Percentiles rank a stretch among this genome's conserved stretches.
These are phyloP conservation scores for Dromius quadrimaculatus DNA, from an alignment of 2,888 invertebrate genomes.

Conservation along the genomic window DNA sequence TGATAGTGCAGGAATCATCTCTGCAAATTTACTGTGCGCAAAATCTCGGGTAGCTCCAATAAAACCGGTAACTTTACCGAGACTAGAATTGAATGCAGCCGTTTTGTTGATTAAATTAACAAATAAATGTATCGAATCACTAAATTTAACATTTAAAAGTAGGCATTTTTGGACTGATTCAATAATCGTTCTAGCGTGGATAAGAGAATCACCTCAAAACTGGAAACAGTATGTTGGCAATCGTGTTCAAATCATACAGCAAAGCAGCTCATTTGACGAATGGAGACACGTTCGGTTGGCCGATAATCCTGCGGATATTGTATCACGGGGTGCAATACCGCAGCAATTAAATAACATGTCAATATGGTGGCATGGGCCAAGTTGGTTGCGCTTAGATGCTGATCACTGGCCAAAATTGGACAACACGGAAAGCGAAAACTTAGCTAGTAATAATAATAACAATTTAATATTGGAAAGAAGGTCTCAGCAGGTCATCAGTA, in stretches of 20 bases:
- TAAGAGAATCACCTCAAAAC: background rate
- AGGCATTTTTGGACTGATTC: background rate
- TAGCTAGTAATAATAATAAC: background rate
- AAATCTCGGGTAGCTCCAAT: background rate
- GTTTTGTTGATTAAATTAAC: background rate
- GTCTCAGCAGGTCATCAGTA: background rate
- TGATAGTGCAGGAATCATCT: too few species aligned
- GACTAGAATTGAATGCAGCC: background rate
- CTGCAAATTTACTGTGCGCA: background rate
- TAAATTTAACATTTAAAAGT: background rate
- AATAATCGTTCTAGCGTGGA: background rate
- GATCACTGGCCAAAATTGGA: background rate
- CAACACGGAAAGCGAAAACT: background rate
- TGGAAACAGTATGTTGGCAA: background rate
- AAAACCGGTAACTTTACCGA: background rate
- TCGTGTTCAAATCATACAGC: background rate
- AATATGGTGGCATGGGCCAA: background rate
- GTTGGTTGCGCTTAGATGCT: background rate
- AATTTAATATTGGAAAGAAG: background rate
- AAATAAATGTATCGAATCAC: background rate
- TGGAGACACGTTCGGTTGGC: conserved; percentile 1
- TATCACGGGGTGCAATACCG: background rate
- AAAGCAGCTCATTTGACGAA: background rate
- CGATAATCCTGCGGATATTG: background rate
- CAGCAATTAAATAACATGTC: background rate